Percentiles rank a stretch among this genome's conserved stretches.
Conservation (phyloP, 1,140 invertebrate species). For the Papilio polyxenes region DNA sequence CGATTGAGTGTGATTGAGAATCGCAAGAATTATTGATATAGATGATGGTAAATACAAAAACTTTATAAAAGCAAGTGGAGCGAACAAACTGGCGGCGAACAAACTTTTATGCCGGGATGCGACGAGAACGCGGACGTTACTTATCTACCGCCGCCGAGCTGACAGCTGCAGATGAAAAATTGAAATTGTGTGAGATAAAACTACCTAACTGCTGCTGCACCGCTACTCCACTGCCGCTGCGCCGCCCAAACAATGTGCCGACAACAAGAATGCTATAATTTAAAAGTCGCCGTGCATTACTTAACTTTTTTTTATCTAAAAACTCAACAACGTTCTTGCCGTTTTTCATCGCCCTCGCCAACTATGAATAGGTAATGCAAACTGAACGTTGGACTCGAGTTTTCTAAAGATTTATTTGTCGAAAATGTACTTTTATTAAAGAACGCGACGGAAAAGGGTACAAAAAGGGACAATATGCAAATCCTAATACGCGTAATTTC, state of each 20-base stretch:
- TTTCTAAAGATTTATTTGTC: conserved; percentile 33
- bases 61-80: conserved; percentile 75
- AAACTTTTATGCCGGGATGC: conserved; percentile 73
- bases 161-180: conserved; percentile 80
- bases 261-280: conserved; percentile 64
- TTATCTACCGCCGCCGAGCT: conserved; percentile 75
- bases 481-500: conserved; percentile 58
- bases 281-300: conserved; percentile 37
- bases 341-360: conserved; percentile 31
- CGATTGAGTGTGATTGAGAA: conserved; percentile 59
- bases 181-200: conserved; percentile 80
- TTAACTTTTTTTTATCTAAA: conserved; percentile 38
- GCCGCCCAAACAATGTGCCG: conserved; percentile 67
- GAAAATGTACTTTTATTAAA: conserved; percentile 38
- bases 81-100: conserved; percentile 71
- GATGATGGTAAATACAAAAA: conserved; percentile 71
- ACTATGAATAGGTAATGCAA: conserved; percentile 37
- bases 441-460: conserved; percentile 47
- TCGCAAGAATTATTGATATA: conserved; percentile 76
- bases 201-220: conserved; percentile 71
- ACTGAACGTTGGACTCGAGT: conserved; percentile 34
- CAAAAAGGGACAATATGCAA: conserved; percentile 60
- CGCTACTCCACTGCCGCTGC: conserved; percentile 51
- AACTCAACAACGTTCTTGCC: conserved; percentile 28
- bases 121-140: conserved; percentile 71